Base-by-base conservation (phyloP, 1,140 invertebrate genomes). In the Cydia splendana region DNA sequence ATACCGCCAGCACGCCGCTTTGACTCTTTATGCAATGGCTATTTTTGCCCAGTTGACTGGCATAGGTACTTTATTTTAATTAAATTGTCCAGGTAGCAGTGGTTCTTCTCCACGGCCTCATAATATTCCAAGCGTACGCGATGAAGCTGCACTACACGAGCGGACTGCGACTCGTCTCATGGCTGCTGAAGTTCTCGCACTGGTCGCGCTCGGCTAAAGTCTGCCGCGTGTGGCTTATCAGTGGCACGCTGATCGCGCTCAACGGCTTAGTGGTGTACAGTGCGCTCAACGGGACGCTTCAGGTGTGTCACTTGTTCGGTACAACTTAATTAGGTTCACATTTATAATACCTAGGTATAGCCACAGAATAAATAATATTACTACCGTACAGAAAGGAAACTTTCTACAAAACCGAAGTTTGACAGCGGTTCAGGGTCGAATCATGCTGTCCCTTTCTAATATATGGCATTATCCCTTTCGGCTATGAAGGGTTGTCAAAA, bases 71-170 rank as follows among this genome's bases (percentile, higher is more conserved):
- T n/a, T n/a, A 74, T n/a, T 67, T 73, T 71, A 20, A 28, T 62
- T 28, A 65, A 13, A 65, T 20, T 62, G n/a, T 62, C n/a, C 79
- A 92, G 91, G 67, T 90, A 9, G 90, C 88, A 77, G 88, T 91
- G 9, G 80, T 83, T 34, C 79, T 91, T 0, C 81, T 92, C 9
- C 91, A 88, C 83, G 89, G 85, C 0, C 78, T 91, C 74, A 85
- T 92, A 15, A 78, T 91, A 0, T 79, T 91, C 15, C 90, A 92
- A 81, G 88, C 87, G 10, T 92, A 92, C 78, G 85, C 82, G 67
- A 91, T 90, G 87, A 92, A 92, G 81, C 84, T 92, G 7, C 87
- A 91, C 76, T 92, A 91, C 79, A 92, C 91, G 0, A 84, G 85
- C 4, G 91, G 91, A 0, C 82, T 92, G 18, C 84, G 91, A 1